Evolutionary conservation across 2,888 invertebrate species (phyloP).

Genomic region (Ligdia adustata): DNA sequence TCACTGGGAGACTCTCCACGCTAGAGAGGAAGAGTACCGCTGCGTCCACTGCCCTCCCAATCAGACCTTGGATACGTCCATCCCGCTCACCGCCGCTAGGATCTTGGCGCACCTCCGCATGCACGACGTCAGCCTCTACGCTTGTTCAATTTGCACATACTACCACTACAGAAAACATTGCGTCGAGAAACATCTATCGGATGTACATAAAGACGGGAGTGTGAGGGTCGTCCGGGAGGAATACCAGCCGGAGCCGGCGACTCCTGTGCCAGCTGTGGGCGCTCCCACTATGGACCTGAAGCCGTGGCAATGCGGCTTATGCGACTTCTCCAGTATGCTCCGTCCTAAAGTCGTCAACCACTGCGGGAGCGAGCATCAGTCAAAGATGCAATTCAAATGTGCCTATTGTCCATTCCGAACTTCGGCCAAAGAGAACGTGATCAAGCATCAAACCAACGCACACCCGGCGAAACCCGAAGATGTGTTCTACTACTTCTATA

Average conservation of each 20-base stretch:
- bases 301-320: conserved; percentile 89
- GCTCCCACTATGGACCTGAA: conserved; percentile 80
- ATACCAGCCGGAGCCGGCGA: conserved; percentile 43
- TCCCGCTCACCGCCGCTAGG: conserved; percentile 81
- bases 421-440: conserved; percentile 81
- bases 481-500: conserved; percentile 82
- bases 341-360: conserved; percentile 86
- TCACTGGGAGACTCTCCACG: conserved; percentile 89
- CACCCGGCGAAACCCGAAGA: conserved; percentile 75
- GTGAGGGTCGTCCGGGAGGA: conserved; percentile 67
- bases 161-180: conserved; percentile 85
- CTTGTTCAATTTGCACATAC: conserved; percentile 88
- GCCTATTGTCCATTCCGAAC: conserved; percentile 85
- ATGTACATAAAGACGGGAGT: conserved; percentile 82
- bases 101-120: conserved; percentile 89
- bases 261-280: conserved; percentile 36
- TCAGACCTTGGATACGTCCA: conserved; percentile 72
- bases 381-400: conserved; percentile 89
- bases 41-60: conserved; percentile 89
- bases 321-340: conserved; percentile 84
- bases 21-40: conserved; percentile 82
- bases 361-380: conserved; percentile 83
- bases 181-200: conserved; percentile 78
- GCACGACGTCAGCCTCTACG: conserved; percentile 89
- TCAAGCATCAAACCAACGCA: conserved; percentile 84